These are phyloP conservation scores for Leuciscus waleckii DNA, from an alignment of 2,797 vertebrate genomes.

Conservation along the genomic window DNA sequence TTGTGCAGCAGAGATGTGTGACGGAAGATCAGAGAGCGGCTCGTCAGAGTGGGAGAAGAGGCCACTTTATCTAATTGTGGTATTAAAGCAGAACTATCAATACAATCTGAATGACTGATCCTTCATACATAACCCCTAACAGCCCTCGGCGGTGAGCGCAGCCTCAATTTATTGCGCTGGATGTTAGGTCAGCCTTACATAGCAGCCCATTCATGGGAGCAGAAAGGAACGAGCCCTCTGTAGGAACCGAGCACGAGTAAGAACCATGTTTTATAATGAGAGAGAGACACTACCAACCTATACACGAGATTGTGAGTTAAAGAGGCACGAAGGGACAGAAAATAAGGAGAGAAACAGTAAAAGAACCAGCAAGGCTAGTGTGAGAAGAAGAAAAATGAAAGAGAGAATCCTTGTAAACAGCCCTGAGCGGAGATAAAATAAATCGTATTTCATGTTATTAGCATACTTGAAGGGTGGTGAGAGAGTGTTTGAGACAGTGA, in stretches of 20 bases:
- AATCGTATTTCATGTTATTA: constrained; percentile 41
- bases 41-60: constrained; percentile 43
- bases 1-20: constrained; percentile 24
- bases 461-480: constrained; percentile 31
- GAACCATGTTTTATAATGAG: constrained; percentile 6
- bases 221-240: background rate
- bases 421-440: constrained; percentile 24
- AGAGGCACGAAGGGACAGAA: background rate
- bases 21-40: constrained; percentile 30
- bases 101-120: constrained; percentile 23
- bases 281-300: background rate
- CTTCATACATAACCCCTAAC: constrained; percentile 18
- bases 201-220: constrained; percentile 20
- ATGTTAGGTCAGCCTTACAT: constrained; percentile 17
- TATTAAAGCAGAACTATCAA: constrained; percentile 43
- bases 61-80: constrained; percentile 52
- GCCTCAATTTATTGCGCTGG: constrained; percentile 2
- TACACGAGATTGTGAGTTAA: background rate
- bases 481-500: constrained; percentile 1
- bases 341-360: constrained; percentile 13
- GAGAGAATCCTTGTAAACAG: constrained; percentile 38
- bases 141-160: background rate
- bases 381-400: constrained; percentile 17
- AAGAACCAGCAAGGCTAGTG: constrained; percentile 1
- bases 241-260: background rate